phyloP scores from a whole-genome alignment of 2,113 vertebrate species.

The Coreoperca whiteheadi region DNA sequence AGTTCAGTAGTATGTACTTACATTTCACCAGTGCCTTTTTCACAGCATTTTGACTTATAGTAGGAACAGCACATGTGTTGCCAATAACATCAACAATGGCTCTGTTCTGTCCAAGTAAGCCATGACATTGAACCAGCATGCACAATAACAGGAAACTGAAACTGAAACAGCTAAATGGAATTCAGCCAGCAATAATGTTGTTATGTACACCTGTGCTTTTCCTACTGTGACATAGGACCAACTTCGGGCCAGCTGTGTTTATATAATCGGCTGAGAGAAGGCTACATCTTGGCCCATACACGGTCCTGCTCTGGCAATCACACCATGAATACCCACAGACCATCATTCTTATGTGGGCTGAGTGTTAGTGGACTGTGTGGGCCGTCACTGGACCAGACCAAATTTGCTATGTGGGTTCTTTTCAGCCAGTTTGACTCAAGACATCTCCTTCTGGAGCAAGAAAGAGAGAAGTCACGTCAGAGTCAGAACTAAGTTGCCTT shows the following conservation, averaged over 20 bases:
- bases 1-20: background rate
- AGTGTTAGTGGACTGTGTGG: background rate
- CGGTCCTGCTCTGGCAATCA: background rate
- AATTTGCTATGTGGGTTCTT: background rate
- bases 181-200: background rate
- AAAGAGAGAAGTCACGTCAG: background rate
- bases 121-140: background rate
- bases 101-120: background rate
- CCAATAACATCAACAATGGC: background rate
- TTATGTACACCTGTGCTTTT: background rate
- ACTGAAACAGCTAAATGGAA: background rate
- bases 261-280: background rate
- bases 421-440: background rate
- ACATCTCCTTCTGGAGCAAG: background rate
- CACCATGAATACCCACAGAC: background rate
- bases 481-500: background rate
- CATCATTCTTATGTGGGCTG: background rate
- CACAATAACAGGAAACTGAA: background rate
- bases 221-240: background rate
- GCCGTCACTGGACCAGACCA: background rate
- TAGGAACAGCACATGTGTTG: background rate
- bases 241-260: background rate
- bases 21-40: background rate
- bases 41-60: background rate
- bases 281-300: background rate